Percentiles rank a stretch among this genome's conserved stretches.
Conservation (phyloP, 2,888 invertebrate genomes). For the Clusia tigrina region DNA sequence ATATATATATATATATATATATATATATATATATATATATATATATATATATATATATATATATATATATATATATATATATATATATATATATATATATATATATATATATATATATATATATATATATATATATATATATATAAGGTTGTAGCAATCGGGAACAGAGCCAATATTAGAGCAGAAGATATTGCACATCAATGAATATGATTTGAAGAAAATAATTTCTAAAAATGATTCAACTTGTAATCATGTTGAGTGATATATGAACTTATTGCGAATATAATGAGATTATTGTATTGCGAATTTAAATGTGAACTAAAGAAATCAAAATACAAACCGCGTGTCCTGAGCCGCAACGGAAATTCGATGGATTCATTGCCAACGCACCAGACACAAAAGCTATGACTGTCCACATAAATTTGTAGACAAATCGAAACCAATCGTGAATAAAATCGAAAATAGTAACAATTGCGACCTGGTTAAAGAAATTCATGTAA, state of each 20-base stretch:
- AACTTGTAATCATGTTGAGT: conserved; percentile 16
- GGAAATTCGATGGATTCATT: conserved; percentile 17
- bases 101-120: too few species aligned
- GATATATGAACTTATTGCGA: conserved; percentile 22
- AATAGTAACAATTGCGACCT: background rate
- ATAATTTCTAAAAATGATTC: conserved; percentile 19
- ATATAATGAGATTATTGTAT: conserved; percentile 14
- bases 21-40: too few species aligned
- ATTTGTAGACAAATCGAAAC: background rate
- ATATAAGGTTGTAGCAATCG: too few species aligned
- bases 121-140: too few species aligned
- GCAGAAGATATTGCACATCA: too few species aligned
- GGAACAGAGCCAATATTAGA: too few species aligned
- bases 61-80: too few species aligned
- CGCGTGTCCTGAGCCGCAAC: conserved; percentile 22
- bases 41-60: too few species aligned
- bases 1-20: too few species aligned
- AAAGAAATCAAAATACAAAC: background rate
- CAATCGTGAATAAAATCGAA: conserved; percentile 10
- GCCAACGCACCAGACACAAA: conserved; percentile 10
- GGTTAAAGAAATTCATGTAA: background rate
- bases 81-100: too few species aligned
- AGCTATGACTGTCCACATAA: background rate
- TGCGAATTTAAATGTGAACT: background rate
- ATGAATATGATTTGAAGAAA: conserved; percentile 19